Evolutionary conservation across 2,113 vertebrate species (phyloP), one percentile per base, ranked within the genome.

Genomic region (Erythrocebus patas): DNA sequence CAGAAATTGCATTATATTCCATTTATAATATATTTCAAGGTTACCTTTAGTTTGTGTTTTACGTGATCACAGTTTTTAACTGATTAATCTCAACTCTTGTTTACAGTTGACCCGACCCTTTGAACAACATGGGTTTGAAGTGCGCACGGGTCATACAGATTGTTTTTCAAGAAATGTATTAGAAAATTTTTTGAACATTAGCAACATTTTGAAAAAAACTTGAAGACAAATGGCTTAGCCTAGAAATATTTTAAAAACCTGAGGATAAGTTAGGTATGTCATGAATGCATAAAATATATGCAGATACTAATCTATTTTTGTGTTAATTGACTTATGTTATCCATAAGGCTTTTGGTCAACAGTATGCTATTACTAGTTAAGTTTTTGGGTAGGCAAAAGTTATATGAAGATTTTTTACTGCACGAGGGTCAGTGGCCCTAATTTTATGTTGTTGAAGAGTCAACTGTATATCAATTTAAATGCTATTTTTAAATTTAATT

Each of bases 41-140:
- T 85, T 82, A 45, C 50, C 23, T 96, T 79, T 61, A 76, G 40
- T 96, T 76, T 82, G 22, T 86, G 45, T 83, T 97, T 96, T 88
- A 57, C 25, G 32, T 80, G 20, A 43, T 61, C 13, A 88, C 32
- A 79, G 0, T 32, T 92, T 94, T 96, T 87, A 72, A 38, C 45
- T 83, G 78, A 59, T 38, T 43, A 35, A 81, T 61, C 20, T 6
- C 23, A 80, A 7, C 32, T 92, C n/a, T 93, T 91, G 27, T 52
- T 82, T 94, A 48, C 73, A 32, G 4, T 78, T 78, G 75, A 78
- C 43, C 43, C 14, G 75, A 78, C 75, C 43, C 25, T 48, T 64
- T 76, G 8, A 78, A 48, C 27, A 78, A 48, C 27, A 30, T 48
- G 14, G 1, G 27, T 48, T 48, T 32, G 43, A 78, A 78, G 43